A percentile compares a stretch with the other conserved stretches of the same genome.
Evolutionary conservation across 2,888 invertebrate genomes (phyloP).

Genomic region (Lumbricus terrestris): DNA sequence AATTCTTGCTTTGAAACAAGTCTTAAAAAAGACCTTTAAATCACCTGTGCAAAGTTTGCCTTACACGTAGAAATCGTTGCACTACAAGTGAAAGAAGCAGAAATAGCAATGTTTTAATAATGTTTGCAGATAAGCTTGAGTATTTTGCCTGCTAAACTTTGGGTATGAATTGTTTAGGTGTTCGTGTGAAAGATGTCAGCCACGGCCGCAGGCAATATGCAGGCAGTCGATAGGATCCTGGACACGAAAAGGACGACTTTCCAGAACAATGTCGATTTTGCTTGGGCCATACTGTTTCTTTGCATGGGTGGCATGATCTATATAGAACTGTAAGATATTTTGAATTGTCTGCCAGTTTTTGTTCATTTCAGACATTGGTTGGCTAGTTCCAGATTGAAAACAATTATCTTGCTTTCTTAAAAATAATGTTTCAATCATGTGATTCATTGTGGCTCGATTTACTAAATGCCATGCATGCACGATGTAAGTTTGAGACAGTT

Average conservation of each 20-base stretch:
- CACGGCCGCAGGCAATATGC: not conserved
- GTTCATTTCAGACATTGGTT: not conserved
- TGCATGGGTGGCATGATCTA: not conserved
- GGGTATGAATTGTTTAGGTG: not conserved
- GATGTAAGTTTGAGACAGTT: not conserved
- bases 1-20: too few relatives aligned
- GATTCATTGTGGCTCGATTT: not conserved
- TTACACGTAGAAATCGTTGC: not conserved
- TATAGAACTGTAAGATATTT: not conserved
- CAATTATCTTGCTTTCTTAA: not conserved
- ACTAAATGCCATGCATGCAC: not conserved
- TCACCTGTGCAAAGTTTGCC: too few relatives aligned
- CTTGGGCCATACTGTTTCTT: not conserved
- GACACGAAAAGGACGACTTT: not conserved
- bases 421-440: not conserved
- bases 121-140: not conserved
- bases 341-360: not conserved
- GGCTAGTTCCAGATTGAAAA: too few relatives aligned
- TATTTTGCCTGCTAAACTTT: not conserved
- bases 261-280: not conserved
- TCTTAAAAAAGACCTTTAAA: too few relatives aligned
- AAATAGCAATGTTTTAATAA: not conserved
- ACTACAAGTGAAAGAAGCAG: not conserved
- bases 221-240: not conserved
- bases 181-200: not conserved